A percentile compares a stretch with the other conserved stretches of the same genome.
phyloP scores from a whole-genome alignment of 2,888 invertebrate genomes.

The Oscheius sp. region DNA sequence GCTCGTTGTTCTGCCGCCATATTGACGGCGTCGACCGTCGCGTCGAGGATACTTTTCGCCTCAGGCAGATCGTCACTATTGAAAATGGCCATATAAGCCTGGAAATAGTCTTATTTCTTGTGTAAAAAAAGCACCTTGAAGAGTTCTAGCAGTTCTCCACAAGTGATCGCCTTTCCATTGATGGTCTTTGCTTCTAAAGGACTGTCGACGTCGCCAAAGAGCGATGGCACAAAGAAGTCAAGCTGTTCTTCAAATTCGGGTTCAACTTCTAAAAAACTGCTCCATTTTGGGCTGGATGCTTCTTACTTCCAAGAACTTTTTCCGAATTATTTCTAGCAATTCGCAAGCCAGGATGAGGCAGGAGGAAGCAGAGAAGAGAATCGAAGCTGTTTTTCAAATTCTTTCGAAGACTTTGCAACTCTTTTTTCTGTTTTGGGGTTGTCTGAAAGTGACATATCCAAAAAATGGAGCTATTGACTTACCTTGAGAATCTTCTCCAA shows the following conservation, averaged over 20 bases:
- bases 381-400: constrained; percentile 87
- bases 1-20: constrained; percentile 12
- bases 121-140: constrained; percentile 79
- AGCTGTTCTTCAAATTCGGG: constrained; percentile 88
- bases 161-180: constrained; percentile 89
- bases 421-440: constrained; percentile 74
- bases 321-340: constrained; percentile 85
- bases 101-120: constrained; percentile 43
- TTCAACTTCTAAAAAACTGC: constrained; percentile 82
- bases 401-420: constrained; percentile 13
- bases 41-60: constrained; percentile 94
- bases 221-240: constrained; percentile 87
- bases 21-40: constrained; percentile 17
- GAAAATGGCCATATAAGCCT: constrained; percentile 93
- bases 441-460: neutral
- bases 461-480: neutral
- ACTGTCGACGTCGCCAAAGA: constrained; percentile 82
- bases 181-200: constrained; percentile 91
- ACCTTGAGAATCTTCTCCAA: constrained; percentile 82
- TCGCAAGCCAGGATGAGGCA: constrained; percentile 96
- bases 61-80: constrained; percentile 96
- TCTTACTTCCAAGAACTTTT: constrained; percentile 76
- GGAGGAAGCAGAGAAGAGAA: constrained; percentile 91
- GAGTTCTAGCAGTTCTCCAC: constrained; percentile 91
- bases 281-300: no score